Conservation (phyloP, 1,140 invertebrate species). For the Ceratina calcarata region DNA sequence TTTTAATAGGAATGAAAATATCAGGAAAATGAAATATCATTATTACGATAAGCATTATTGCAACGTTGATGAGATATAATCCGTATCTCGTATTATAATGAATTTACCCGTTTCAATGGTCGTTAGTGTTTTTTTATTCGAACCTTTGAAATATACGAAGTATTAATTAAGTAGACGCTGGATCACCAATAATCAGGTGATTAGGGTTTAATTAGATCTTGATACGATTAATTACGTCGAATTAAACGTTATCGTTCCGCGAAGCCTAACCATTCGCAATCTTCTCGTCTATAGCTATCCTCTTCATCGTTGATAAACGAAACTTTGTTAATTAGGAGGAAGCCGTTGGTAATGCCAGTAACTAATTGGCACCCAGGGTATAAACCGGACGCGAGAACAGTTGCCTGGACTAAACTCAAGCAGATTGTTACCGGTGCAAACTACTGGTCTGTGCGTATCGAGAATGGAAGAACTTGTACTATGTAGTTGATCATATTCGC, state of each 20-base stretch:
- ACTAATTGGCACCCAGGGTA: constrained; percentile 74
- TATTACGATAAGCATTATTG: too few relatives aligned
- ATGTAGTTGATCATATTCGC: constrained; percentile 26
- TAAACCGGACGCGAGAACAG: constrained; percentile 63
- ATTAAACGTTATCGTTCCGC: constrained; percentile 32
- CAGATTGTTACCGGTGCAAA: constrained; percentile 60
- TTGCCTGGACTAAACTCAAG: constrained; percentile 63
- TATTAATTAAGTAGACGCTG: background rate
- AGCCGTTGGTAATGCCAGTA: constrained; percentile 73
- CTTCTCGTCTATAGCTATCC: constrained; percentile 45
- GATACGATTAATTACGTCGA: constrained; percentile 59
- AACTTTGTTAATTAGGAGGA: constrained; percentile 77
- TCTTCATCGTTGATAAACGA: constrained; percentile 71
- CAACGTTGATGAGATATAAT: too few relatives aligned
- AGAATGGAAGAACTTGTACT: constrained; percentile 17
- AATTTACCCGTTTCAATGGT: too few relatives aligned
- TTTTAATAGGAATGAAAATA: too few relatives aligned
- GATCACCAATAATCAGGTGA: constrained; percentile 58
- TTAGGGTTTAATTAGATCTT: constrained; percentile 65
- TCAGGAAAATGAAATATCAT: too few relatives aligned
- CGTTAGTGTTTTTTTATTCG: too few relatives aligned
- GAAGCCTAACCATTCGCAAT: constrained; percentile 18
- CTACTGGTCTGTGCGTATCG: constrained; percentile 18
- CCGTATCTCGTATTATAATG: too few relatives aligned
- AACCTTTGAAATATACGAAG: background rate